Conservation (phyloP, 1,140 invertebrate genomes). For the Drosophila obscura region DNA sequence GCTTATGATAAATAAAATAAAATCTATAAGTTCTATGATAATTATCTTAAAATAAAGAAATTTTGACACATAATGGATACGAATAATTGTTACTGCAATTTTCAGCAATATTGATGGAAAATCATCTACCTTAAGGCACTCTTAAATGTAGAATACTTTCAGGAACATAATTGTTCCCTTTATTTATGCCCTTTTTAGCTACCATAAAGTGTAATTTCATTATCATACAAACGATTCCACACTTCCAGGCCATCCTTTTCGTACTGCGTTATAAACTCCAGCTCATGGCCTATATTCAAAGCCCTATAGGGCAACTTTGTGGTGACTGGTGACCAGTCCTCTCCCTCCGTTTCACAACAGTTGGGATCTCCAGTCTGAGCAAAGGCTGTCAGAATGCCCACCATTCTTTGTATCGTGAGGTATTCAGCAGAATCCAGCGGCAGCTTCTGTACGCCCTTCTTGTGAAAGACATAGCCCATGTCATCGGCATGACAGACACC, state of each 20-base stretch:
- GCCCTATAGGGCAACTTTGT: slow-evolving; percentile 43
- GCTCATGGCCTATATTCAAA: slow-evolving; percentile 52
- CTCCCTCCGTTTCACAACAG: slow-evolving; percentile 40
- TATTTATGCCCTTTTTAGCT: slow-evolving; percentile 4
- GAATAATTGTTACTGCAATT: too few species aligned
- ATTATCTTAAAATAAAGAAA: neutral
- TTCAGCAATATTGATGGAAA: too few species aligned
- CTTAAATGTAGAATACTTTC: neutral
- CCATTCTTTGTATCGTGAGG: slow-evolving; percentile 72
- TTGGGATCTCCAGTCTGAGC: slow-evolving; percentile 81
- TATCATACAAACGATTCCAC: slow-evolving; percentile 57
- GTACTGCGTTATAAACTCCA: slow-evolving; percentile 32
- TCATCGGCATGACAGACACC: slow-evolving; percentile 87
- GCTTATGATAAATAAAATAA: neutral
- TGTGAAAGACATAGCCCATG: slow-evolving; percentile 87
- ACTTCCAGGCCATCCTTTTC: slow-evolving; percentile 62
- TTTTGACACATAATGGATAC: too few species aligned
- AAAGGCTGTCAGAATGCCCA: slow-evolving; percentile 83
- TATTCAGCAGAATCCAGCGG: slow-evolving; percentile 63
- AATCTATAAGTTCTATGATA: neutral
- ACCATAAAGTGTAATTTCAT: slow-evolving; percentile 21
- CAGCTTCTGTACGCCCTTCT: slow-evolving; percentile 72
- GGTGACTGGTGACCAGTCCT: slow-evolving; percentile 44
- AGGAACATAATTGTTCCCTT: neutral
- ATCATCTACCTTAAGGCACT: too few species aligned